Evolutionary conservation across 1,140 invertebrate species (phyloP).

Genomic region (Schmidtea mediterranea): DNA sequence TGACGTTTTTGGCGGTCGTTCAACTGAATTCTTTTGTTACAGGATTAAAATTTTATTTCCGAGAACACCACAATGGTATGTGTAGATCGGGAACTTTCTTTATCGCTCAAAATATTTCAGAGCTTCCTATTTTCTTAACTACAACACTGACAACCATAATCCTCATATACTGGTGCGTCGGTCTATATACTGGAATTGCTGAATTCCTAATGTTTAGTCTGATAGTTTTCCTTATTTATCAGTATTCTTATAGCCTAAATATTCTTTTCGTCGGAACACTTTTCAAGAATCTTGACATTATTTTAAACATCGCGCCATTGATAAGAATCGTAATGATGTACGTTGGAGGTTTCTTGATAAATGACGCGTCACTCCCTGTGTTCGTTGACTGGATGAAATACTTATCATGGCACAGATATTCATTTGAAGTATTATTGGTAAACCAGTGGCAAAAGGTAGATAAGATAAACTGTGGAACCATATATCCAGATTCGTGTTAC

Average conservation of each 20-base stretch:
- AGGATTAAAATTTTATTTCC: conserved; percentile 61
- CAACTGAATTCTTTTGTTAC: conserved; percentile 45
- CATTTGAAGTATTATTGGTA: conserved; percentile 64
- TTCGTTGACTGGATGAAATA: conserved; percentile 72
- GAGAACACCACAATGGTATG: conserved; percentile 66
- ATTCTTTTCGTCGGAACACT: no score
- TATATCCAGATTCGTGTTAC: conserved; percentile 3
- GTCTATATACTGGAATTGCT: conserved; percentile 28
- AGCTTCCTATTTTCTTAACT: conserved; percentile 46
- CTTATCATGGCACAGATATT: conserved; percentile 77
- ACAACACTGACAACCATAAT: conserved; percentile 54
- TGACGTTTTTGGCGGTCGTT: conserved; percentile 30
- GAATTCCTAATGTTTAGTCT: conserved; percentile 46
- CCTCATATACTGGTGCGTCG: conserved; percentile 55
- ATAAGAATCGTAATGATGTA: background rate
- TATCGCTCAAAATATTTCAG: conserved; percentile 59
- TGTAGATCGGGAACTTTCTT: conserved; percentile 76
- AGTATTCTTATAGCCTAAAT: conserved; percentile 25
- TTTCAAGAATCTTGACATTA: no score
- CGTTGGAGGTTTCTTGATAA: background rate
- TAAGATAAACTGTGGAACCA: conserved; percentile 12
- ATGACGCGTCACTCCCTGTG: conserved; percentile 33
- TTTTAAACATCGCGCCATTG: no score
- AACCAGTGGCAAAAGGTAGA: conserved; percentile 51
- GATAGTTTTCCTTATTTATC: conserved; percentile 51